Conservation (phyloP, 1,140 invertebrate genomes). For the Neodiprion virginianus region DNA sequence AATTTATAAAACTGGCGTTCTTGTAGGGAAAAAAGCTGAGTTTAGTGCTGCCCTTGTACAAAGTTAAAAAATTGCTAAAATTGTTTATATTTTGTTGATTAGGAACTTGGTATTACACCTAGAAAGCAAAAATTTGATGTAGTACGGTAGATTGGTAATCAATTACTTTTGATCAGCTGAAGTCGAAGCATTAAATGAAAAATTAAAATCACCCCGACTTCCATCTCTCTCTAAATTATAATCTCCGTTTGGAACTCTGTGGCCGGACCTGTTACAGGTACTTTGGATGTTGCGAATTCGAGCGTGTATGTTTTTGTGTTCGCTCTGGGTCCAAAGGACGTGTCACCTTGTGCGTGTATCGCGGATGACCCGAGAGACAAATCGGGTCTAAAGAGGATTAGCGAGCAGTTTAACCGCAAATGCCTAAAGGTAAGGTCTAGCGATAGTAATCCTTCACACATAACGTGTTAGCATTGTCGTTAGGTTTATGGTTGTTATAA, state of each 20-base stretch:
- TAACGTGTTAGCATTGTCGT: too few species aligned
- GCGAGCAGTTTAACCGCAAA: too few species aligned
- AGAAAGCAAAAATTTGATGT: neutral
- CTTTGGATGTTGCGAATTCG: too few species aligned
- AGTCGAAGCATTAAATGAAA: conserved; percentile 69
- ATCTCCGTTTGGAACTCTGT: conserved; percentile 20
- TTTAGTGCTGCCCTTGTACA: conserved; percentile 71
- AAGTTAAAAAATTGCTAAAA: conserved; percentile 67
- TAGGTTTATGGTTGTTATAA: too few species aligned
- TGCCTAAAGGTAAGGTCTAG: too few species aligned
- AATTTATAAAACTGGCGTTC: conserved; percentile 78
- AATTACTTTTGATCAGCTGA: conserved; percentile 58
- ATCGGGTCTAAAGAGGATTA: too few species aligned
- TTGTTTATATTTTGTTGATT: conserved; percentile 16
- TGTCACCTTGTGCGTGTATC: too few species aligned
- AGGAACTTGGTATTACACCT: conserved; percentile 10
- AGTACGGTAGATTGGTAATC: conserved; percentile 10
- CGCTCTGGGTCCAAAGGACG: too few species aligned
- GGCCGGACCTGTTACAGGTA: neutral
- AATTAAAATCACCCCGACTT: conserved; percentile 68
- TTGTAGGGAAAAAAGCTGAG: conserved; percentile 83
- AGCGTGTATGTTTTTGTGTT: too few species aligned
- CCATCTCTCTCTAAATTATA: conserved; percentile 61
- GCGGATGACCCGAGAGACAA: too few species aligned
- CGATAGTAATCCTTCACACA: too few species aligned